These are phyloP conservation scores for Selenia dentaria DNA, from an alignment of 2,888 invertebrate genomes.

Conservation along the genomic window DNA sequence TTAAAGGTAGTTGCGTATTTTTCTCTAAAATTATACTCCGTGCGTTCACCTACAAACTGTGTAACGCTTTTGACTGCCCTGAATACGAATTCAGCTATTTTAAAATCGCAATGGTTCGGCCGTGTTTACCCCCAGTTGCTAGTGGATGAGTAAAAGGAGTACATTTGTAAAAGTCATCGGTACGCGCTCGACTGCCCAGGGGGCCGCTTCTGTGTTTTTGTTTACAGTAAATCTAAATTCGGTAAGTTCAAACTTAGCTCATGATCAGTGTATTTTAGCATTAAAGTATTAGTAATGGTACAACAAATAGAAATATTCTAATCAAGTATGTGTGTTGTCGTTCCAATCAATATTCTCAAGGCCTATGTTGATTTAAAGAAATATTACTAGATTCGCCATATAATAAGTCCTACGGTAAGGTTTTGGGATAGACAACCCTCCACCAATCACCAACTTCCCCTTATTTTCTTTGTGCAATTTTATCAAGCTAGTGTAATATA, in stretches of 20 bases:
- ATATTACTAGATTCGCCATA: too few relatives aligned
- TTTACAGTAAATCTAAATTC: not conserved
- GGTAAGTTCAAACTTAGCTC: slow-evolving; percentile 1
- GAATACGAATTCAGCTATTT: slow-evolving; percentile 46
- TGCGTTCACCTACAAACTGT: slow-evolving; percentile 52
- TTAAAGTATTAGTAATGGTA: too few relatives aligned
- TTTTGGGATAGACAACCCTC: too few relatives aligned
- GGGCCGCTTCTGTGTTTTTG: not conserved
- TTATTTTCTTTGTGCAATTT: too few relatives aligned
- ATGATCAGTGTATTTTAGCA: too few relatives aligned
- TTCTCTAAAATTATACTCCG: slow-evolving; percentile 54
- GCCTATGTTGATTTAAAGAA: too few relatives aligned
- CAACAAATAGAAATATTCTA: too few relatives aligned
- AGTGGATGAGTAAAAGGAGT: slow-evolving; percentile 11
- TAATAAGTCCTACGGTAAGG: too few relatives aligned
- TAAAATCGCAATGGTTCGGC: slow-evolving; percentile 16
- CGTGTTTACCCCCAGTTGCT: slow-evolving; percentile 3
- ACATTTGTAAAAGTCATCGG: slow-evolving; percentile 8
- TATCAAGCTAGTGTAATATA: too few relatives aligned
- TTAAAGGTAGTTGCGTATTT: slow-evolving; percentile 4
- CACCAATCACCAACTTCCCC: too few relatives aligned
- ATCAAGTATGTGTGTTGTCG: too few relatives aligned
- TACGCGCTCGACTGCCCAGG: not conserved
- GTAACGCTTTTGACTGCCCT: slow-evolving; percentile 44
- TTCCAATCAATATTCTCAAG: too few relatives aligned